phyloP scores from a whole-genome alignment of 2,113 vertebrate species.

The Carlito syrichta region DNA sequence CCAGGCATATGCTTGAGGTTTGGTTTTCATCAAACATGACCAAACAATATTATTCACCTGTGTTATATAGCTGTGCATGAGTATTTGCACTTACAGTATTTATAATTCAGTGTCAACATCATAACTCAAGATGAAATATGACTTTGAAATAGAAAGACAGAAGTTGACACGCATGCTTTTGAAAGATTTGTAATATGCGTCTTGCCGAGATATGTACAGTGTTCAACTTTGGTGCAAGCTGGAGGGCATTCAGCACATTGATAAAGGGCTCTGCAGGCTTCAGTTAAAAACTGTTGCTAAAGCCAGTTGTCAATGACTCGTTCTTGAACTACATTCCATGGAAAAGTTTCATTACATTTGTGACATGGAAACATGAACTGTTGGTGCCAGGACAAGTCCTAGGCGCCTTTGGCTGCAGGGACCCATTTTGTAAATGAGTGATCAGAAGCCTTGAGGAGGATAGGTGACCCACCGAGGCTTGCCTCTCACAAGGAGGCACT shows the following conservation, averaged over 20 bases:
- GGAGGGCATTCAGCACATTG: neutral
- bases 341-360: neutral
- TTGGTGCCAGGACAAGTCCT: no score
- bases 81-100: neutral
- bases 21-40: neutral
- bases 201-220: neutral
- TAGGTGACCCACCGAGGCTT: fast-evolving
- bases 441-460: neutral
- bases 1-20: neutral
- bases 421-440: neutral
- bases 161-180: fast-evolving
- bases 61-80: neutral
- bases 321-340: fast-evolving
- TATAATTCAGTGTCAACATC: neutral
- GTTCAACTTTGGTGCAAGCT: neutral
- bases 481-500: fast-evolving
- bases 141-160: neutral
- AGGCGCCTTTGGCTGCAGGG: fast-evolving
- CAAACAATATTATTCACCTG: neutral
- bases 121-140: neutral
- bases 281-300: neutral
- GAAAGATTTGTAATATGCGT: neutral
- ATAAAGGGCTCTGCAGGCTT: neutral
- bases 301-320: neutral
- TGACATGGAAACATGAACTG: neutral